Percentiles rank a stretch among this genome's conserved stretches.
Conservation (phyloP, 1,140 invertebrate species). For the Vanessa tameamea region DNA sequence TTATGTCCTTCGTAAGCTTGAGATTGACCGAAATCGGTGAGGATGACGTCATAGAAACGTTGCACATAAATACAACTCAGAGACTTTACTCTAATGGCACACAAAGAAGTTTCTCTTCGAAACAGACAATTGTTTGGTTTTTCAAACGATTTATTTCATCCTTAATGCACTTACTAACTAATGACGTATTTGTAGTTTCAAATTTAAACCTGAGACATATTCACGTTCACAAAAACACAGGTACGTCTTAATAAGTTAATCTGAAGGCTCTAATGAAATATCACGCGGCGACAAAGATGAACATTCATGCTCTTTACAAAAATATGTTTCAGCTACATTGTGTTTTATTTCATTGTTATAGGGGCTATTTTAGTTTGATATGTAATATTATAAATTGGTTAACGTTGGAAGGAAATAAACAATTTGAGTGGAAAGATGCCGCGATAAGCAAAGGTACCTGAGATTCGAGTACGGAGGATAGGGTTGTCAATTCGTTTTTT, state of each 20-base stretch:
- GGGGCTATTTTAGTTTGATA: constrained; percentile 37
- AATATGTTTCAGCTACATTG: constrained; percentile 13
- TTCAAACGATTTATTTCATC: too few species aligned
- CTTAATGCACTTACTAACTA: background rate
- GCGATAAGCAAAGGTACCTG: constrained; percentile 68
- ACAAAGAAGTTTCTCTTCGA: too few species aligned
- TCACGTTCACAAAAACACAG: constrained; percentile 39
- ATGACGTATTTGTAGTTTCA: background rate
- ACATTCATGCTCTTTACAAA: constrained; percentile 43
- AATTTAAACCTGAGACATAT: constrained; percentile 33
- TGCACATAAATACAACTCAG: too few species aligned
- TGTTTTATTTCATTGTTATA: constrained; percentile 22
- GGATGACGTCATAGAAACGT: too few species aligned
- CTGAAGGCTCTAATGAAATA: constrained; percentile 70
- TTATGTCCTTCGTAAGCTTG: too few species aligned
- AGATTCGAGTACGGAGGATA: constrained; percentile 52
- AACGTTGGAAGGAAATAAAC: constrained; percentile 60
- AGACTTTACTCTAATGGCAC: too few species aligned
- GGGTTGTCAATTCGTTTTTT: constrained; percentile 40
- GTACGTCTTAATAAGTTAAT: constrained; percentile 69
- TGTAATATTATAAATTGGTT: constrained; percentile 33
- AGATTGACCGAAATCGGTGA: too few species aligned
- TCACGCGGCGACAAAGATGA: constrained; percentile 62
- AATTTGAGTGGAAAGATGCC: constrained; percentile 70
- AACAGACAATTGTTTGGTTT: too few species aligned